Evolutionary conservation across 2,113 vertebrate genomes (phyloP), one percentile per base, ranked within the genome.

Genomic region (Pavo muticus): DNA sequence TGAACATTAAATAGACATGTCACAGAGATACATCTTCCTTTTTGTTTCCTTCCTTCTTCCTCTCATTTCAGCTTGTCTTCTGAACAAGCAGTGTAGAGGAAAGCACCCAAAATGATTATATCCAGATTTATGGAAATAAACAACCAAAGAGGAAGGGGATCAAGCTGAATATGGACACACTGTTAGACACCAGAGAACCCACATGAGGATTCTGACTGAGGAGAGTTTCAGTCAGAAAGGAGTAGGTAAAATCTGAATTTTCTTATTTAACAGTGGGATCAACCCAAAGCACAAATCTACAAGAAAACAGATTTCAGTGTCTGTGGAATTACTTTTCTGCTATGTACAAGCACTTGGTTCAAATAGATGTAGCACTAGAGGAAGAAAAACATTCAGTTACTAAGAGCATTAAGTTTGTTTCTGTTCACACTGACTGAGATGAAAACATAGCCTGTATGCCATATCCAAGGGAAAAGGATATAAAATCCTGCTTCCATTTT

Each of bases 401-500:
- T 30, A 16, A 86, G 35, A 84, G n/a, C 29, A 65, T 27, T 56
- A 35, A 23, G 4, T 69, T 84, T 88, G 42, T 47, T 91, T 91
- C 88, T 29, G 7, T 67, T 84, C 69, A 52, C 6, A 3, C 14
- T 79, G 14, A 32, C 25, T 25, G 65, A 92, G 37, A 42, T 16
- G 16, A 81, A 87, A 88, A 65, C 12, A 59, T 6, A 88, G 4
- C 14, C n/a, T 76, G 14, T 37, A 50, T n/a, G 37, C 70, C 68
- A 44, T 54, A 71, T 35, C 32, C 50, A 76, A 63, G 32, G 25
- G n/a, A 50, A 56, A 16, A 25, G n/a, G 25, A 69, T 44, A 81
- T 35, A 40, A 95, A 91, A 84, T 64, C 24, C 40, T 81, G 11
- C 25, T 84, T 95, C 76, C 24, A 16, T 84, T 83, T 94, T 67